These are phyloP conservation scores for Drosophila quadrilineata DNA, from an alignment of 1,140 invertebrate genomes.

Conservation along the genomic window DNA sequence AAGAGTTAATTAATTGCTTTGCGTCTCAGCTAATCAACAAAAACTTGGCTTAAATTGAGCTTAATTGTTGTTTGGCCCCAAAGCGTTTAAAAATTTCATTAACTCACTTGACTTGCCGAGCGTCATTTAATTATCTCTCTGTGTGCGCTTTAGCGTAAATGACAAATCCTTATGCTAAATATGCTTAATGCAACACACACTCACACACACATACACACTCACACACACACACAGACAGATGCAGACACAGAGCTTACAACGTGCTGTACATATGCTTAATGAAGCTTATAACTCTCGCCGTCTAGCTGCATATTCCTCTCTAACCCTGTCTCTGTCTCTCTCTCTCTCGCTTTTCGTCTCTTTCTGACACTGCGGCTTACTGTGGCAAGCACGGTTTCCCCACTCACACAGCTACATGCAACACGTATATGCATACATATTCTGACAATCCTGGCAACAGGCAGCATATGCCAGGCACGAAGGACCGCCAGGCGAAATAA, in stretches of 20 bases:
- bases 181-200: conserved; percentile 74
- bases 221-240: conserved; percentile 11
- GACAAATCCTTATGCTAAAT: conserved; percentile 81
- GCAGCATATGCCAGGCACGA: conserved; percentile 76
- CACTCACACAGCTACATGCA: conserved; percentile 43
- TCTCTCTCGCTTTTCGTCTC: not conserved
- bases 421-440: conserved; percentile 71
- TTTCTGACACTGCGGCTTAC: no score
- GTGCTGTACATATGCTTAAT: conserved; percentile 80
- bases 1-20: no score
- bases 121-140: conserved; percentile 71
- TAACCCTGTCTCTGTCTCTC: not conserved
- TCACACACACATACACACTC: conserved; percentile 10
- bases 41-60: not conserved
- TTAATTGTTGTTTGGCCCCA: conserved; percentile 18
- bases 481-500: conserved; percentile 78
- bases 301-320: conserved; percentile 24
- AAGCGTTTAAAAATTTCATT: conserved; percentile 67
- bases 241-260: conserved; percentile 57
- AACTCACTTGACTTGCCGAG: conserved; percentile 56
- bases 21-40: conserved; percentile 10
- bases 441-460: conserved; percentile 76
- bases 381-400: not conserved
- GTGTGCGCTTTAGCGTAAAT: conserved; percentile 65
- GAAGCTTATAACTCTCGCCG: conserved; percentile 78